Base-by-base conservation (phyloP, 2,888 invertebrate species). In the Eurytoma adleriae region DNA sequence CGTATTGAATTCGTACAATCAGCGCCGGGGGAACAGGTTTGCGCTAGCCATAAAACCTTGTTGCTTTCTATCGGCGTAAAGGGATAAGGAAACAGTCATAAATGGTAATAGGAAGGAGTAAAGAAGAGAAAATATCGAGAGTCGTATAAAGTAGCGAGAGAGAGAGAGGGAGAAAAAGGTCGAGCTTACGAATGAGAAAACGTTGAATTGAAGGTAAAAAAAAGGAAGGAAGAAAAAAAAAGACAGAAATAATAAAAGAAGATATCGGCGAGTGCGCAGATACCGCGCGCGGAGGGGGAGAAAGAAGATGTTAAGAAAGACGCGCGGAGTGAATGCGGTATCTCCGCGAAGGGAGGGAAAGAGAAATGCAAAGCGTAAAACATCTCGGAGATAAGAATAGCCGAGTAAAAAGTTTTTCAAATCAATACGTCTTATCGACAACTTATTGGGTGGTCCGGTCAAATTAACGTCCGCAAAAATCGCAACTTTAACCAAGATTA, bases 321-420 rank as follows among this genome's bases (percentile, higher is more conserved):
- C 61, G 40, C 7, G 40, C 40, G 4, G 40, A 40, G 40, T 40
- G 40, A 40, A 40, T 40, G 40, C 40, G 40, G 40, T 40, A 40
- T 40, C 40, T 40, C 40, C 40, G 40, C 40, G 40, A 40, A n/a
- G 52, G 50, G 24, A 2, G 66, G 20, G 70, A 24, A 30, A 40
- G 69, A 61, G 62, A 59, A 20, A 59, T 16, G 20, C 12, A 59
- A 20, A 59, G 70, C 71, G 71, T 57, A 78, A 72, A 71, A 69
- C 78, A 73, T 72, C 68, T 18, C 74, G 67, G 69, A 79, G 74
- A 78, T 71, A 24, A 70, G 57, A 78, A 66, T 62, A 70, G 69
- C 54, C 50, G 61, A 71, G 66, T 14, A 24, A 56, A 56, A 14
- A n/a, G 59, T 68, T 40, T 40, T 40, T 40, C 40, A 40, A 40